Evolutionary conservation across 2,888 invertebrate genomes (phyloP), one percentile per base, ranked within the genome.

Genomic region (Dasypogon diadema): DNA sequence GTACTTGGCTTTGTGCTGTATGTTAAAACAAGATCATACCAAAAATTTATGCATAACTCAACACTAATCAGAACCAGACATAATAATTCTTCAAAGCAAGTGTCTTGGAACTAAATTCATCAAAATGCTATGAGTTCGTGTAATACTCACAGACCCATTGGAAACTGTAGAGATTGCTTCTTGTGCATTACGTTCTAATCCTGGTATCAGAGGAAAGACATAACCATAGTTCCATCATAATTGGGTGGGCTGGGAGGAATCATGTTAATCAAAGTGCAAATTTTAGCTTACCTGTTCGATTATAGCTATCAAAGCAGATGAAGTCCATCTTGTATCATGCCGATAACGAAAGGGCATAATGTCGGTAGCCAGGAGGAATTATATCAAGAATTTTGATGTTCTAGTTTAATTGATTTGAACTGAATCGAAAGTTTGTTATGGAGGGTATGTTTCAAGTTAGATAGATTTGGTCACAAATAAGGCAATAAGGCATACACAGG

Each of bases 211-310:
- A 14, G 24, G 14, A 65, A 14, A 21, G 65, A 65, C 46, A 65
- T 46, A 48, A 8, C 30, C 37, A 21, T 18, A 54, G 54, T 14
- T 46, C 30, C 30, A n/a, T 22, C 30, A 46, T 34, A 70, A 30
- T 4, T 4, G 18, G 5, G 34, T 24, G 37, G 34, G 2, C 24
- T 12, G 21, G 34, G 14, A 34, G 30, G 12, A 34, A 54, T 63
- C 48, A 46, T 74, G 75, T 76, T 74, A 76, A 74, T 74, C 68
- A 75, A 75, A 75, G 75, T 77, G 77, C 70, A 74, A 77, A 77
- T 75, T 51, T 24, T 18, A 16, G 22, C 68, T 63, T 58, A 26
- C 75, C 54, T 74, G 75, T 60, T 75, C 74, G 70, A 75, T 75
- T 75, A 60, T 60, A 51, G 21, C 55, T 34, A 56, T 56, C 58